Evolutionary conservation across 2,797 vertebrate species (phyloP), one percentile per base, ranked within the genome.

Genomic region (Tolypeutes matacus): DNA sequence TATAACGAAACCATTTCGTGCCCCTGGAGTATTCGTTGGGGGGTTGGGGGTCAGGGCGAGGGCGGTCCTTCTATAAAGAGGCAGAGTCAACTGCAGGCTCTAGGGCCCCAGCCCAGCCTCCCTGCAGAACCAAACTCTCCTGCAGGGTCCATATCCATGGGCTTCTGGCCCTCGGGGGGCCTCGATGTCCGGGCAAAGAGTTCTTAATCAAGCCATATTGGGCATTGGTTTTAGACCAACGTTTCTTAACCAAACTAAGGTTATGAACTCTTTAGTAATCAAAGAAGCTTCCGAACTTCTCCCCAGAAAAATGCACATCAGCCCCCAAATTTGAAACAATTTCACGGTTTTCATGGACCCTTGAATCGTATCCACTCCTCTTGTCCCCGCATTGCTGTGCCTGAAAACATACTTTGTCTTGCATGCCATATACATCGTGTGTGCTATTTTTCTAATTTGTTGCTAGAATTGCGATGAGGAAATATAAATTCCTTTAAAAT

Each of bases 1-100:
- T 96, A 94, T 96, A 96, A 95, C 2, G 95, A 97, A 97, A 96
- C 86, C 49, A 81, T 60, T 27, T 3, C 10, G 3, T 11, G 62
- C 34, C 65, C 20, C 51, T 93, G n/a, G 86, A 96, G 86, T 91
- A 96, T 94, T 72, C 62, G 6, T 31, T 13, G 2, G 53, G 62
- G 60, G 36, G 58, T 25, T 51, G 77, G 20, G n/a, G 31, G 64
- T n/a, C 34, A 14, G 18, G 39, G 56, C 36, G 49, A 23, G 51
- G 46, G 49, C 36, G 23, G 7, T 1, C 34, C 31, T 39, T 91
- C 82, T 73, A 53, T 42, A 77, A 78, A 21, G 62, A 92, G 14
- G 14, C 6, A 73, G 15, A 51, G 73, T 53, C 18, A 51, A 85
- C 34, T 2, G 18, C 23, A 23, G 72, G 62, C n/a, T 87, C 23